Conservation (phyloP, 2,113 vertebrate genomes). For the Azemiops feae region DNA sequence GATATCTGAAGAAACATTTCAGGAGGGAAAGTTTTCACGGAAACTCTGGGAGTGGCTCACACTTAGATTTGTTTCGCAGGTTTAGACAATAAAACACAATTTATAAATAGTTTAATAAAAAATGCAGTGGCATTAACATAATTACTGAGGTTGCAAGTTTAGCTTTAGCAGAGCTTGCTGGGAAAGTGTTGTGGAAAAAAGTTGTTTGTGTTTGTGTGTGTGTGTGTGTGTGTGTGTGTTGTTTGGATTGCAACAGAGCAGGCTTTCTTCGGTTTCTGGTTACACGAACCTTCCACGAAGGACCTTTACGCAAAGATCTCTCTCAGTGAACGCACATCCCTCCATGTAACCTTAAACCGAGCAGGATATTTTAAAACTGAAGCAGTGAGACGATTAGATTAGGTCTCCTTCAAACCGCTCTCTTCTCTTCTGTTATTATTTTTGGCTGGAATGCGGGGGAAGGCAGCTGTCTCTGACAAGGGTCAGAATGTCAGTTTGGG, state of each 20-base stretch:
- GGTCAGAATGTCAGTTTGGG: constrained; percentile 46
- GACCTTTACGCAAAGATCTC: constrained; percentile 56
- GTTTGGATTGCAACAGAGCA: constrained; percentile 48
- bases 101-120: constrained; percentile 33
- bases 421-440: constrained; percentile 71
- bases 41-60: not conserved
- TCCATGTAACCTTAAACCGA: constrained; percentile 67
- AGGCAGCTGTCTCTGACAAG: constrained; percentile 65
- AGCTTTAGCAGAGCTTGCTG: constrained; percentile 20
- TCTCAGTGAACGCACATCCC: constrained; percentile 67
- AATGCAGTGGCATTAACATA: constrained; percentile 12
- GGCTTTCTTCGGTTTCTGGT: constrained; percentile 61
- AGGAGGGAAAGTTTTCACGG: not conserved
- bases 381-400: constrained; percentile 72
- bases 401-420: constrained; percentile 64
- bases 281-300: constrained; percentile 48
- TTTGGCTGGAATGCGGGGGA: constrained; percentile 72
- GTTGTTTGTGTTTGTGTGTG: constrained; percentile 35
- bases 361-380: constrained; percentile 75
- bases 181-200: constrained; percentile 13
- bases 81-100: constrained; percentile 5
- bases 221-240: not conserved
- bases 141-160: not conserved
- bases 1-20: not conserved
- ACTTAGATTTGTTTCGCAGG: not conserved